These are phyloP conservation scores for Philantomba maxwellii DNA, from an alignment of 2,113 vertebrate species.

Conservation along the genomic window DNA sequence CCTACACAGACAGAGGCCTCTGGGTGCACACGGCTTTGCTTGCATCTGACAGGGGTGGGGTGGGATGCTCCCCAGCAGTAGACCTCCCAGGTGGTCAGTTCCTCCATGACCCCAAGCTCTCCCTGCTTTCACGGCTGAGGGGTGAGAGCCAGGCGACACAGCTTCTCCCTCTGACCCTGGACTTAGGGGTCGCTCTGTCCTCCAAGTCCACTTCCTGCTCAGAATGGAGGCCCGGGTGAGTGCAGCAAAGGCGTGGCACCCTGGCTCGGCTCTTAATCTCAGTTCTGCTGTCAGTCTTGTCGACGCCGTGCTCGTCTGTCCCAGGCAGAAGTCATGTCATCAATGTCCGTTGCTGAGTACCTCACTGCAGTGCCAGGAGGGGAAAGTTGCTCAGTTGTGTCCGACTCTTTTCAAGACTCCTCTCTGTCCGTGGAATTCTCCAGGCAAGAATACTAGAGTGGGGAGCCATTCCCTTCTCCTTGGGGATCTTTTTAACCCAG, in stretches of 20 bases:
- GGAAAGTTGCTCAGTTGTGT: background rate
- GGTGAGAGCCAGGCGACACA: background rate
- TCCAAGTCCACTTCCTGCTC: background rate
- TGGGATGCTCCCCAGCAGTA: background rate
- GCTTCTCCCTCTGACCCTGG: too few species aligned
- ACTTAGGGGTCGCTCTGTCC: background rate
- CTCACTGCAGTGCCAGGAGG: background rate
- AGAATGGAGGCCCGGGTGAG: rapidly evolving
- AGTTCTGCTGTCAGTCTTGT: background rate
- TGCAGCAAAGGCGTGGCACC: rapidly evolving
- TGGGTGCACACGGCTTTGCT: background rate
- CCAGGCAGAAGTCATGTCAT: background rate
- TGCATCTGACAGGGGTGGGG: background rate
- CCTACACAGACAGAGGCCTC: background rate
- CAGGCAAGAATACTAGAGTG: background rate
- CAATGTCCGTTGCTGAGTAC: rapidly evolving
- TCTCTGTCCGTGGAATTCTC: background rate
- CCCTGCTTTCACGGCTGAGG: background rate
- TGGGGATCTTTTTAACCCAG: background rate
- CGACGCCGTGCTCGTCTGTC: rapidly evolving
- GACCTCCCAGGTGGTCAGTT: background rate
- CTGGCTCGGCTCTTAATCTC: background rate
- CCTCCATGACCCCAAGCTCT: background rate
- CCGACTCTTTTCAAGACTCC: background rate
- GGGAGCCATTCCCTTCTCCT: background rate